Base-by-base conservation (phyloP, 2,797 vertebrate genomes). In the Sphenodon punctatus region DNA sequence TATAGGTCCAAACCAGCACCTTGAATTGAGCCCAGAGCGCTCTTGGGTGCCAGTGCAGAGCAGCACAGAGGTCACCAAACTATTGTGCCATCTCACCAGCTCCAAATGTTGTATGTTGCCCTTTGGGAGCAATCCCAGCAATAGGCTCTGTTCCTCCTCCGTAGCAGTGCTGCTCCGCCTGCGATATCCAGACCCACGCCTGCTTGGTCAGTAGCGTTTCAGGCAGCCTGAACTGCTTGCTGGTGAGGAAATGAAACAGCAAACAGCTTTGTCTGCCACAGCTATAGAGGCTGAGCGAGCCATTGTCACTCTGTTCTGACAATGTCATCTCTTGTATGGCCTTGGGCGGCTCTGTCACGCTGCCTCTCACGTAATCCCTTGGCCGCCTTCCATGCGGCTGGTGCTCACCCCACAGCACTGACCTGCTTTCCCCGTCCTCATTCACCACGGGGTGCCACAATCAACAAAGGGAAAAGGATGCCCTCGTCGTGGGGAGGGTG, bases 391-490 rank as follows among this genome's bases (percentile, higher is more conserved):
- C 89, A 86, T 16, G 67, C 69, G 78, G 80, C 82, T 6, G 27
- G 43, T 2, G 10, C 76, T 88, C 0, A 32, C 82, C 34, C 85
- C n/a, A 22, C 2, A 0, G 3, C 1, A 1, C 81, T 88, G 90
- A 87, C 90, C 89, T 65, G 1, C 5, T 86, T 92, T 91, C 79
- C 78, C 87, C n/a, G 90, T 82, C 90, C 92, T 48, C 34, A 42
- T 84, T 86, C 84, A 60, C 73, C 73, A 11, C 8, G 4, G 86
- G 64, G 49, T 82, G 81, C 78, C 68, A 2, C 2, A 30, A 49
- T 53, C 49, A 27, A 15, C 49, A 10, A 25, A 48, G 71, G 56
- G 6, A 22, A 8, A 2, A 19, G 70, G 23, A n/a, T n/a, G n/a
- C n/a, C n/a, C n/a, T n/a, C n/a, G n/a, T n/a, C n/a, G n/a, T n/a